Conservation (phyloP, 2,888 invertebrate genomes). For the Microplitis deprimator region DNA sequence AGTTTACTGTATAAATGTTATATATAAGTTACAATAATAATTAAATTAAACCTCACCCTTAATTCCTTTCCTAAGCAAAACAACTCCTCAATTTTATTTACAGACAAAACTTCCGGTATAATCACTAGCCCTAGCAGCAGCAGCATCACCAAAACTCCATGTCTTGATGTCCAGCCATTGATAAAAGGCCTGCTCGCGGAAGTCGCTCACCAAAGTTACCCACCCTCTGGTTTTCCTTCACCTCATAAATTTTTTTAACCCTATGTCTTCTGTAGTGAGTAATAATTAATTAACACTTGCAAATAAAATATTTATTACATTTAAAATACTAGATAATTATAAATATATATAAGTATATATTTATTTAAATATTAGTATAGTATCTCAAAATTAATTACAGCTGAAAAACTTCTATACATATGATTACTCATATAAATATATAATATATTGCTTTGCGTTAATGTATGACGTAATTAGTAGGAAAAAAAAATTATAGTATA, state of each 20-base stretch:
- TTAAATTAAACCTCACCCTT: background rate
- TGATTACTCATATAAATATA: background rate
- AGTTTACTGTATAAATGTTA: background rate
- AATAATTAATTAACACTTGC: background rate
- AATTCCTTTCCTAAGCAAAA: background rate
- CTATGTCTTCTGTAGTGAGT: constrained; percentile 51
- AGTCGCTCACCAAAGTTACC: constrained; percentile 64
- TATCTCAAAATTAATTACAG: constrained; percentile 7
- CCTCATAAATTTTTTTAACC: constrained; percentile 49
- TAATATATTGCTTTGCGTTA: background rate
- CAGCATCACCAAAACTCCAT: background rate
- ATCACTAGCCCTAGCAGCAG: background rate
- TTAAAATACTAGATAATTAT: background rate
- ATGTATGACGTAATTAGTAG: background rate
- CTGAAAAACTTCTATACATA: background rate
- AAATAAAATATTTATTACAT: background rate
- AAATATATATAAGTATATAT: background rate
- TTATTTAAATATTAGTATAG: background rate
- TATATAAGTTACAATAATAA: background rate
- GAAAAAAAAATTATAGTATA: constrained; percentile 2
- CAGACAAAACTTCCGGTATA: constrained; percentile 43
- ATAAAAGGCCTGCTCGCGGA: constrained; percentile 61
- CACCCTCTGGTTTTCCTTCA: constrained; percentile 63
- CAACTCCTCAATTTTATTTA: constrained; percentile 32
- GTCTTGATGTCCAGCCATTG: constrained; percentile 40